These are phyloP conservation scores for Crotalus horridus DNA, from an alignment of 2,113 vertebrate species.

Conservation along the genomic window DNA sequence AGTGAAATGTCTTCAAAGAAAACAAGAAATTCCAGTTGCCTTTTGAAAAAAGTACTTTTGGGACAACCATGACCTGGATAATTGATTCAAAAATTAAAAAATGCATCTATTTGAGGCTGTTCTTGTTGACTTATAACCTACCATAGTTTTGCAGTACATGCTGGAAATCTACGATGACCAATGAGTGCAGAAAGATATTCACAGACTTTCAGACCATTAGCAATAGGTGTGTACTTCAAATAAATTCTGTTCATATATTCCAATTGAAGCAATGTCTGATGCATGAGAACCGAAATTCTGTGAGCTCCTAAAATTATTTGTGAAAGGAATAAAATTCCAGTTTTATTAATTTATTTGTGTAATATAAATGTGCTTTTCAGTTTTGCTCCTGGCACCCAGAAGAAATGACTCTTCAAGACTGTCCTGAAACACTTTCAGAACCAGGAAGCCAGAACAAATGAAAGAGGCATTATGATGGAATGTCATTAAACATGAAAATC, in stretches of 20 bases:
- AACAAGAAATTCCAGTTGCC: neutral
- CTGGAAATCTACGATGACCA: neutral
- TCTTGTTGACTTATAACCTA: neutral
- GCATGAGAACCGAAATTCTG: neutral
- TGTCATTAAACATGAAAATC: conserved; percentile 27
- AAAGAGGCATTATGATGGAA: conserved; percentile 22
- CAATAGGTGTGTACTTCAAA: neutral
- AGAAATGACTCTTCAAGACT: neutral
- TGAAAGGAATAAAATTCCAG: neutral
- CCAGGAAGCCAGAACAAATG: conserved; percentile 34
- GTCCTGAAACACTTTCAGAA: neutral
- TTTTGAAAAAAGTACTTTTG: neutral
- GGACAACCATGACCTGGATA: neutral
- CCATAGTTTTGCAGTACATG: neutral
- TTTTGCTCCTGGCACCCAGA: neutral
- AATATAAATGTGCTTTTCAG: neutral
- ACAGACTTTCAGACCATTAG: neutral
- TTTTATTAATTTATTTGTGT: neutral
- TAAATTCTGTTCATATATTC: neutral
- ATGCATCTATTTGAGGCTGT: neutral
- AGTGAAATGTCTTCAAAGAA: neutral
- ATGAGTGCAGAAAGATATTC: neutral
- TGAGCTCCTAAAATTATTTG: neutral
- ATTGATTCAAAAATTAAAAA: neutral
- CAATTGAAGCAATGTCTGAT: neutral